A percentile compares a stretch with the other conserved stretches of the same genome.
Evolutionary conservation across 2,113 vertebrate species (phyloP).

Genomic region (Sminthopsis crassicaudata): DNA sequence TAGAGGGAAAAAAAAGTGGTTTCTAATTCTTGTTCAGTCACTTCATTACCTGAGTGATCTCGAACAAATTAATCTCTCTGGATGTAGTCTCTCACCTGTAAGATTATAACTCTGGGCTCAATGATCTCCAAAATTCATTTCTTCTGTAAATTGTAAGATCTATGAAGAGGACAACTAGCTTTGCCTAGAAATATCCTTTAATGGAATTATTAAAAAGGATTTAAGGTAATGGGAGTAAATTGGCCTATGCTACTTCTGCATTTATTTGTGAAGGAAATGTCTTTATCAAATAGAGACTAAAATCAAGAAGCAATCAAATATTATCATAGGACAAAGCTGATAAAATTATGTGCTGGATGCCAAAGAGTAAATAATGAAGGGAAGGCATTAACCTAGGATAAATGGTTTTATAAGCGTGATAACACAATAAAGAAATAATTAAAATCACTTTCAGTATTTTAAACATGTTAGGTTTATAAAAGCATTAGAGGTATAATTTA

Average conservation of each 20-base stretch:
- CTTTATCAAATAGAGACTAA: constrained; percentile 44
- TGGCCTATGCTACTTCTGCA: constrained; percentile 43
- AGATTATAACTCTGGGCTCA: not conserved
- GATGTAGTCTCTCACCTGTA: not conserved
- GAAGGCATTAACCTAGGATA: not conserved
- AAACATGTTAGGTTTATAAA: not conserved
- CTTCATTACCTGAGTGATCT: not conserved
- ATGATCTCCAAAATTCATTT: not conserved
- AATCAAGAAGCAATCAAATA: constrained; percentile 27
- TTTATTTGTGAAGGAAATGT: constrained; percentile 51
- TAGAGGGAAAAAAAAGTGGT: not conserved
- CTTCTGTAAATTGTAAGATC: not conserved
- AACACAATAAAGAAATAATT: not conserved
- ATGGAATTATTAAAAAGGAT: constrained; percentile 58
- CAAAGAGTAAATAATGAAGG: not conserved
- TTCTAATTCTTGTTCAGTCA: no score
- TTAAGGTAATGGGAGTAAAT: constrained; percentile 40
- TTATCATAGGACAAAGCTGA: not conserved
- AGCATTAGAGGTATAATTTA: not conserved
- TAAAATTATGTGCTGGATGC: not conserved
- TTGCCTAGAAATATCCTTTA: constrained; percentile 55
- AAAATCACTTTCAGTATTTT: not conserved
- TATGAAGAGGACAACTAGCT: not conserved
- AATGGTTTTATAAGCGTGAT: not conserved
- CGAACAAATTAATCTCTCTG: not conserved